Percentiles rank a stretch among this genome's conserved stretches.
These are phyloP conservation scores for Probaryconus sp. DNA, from an alignment of 1,140 invertebrate species.

Conservation along the genomic window DNA sequence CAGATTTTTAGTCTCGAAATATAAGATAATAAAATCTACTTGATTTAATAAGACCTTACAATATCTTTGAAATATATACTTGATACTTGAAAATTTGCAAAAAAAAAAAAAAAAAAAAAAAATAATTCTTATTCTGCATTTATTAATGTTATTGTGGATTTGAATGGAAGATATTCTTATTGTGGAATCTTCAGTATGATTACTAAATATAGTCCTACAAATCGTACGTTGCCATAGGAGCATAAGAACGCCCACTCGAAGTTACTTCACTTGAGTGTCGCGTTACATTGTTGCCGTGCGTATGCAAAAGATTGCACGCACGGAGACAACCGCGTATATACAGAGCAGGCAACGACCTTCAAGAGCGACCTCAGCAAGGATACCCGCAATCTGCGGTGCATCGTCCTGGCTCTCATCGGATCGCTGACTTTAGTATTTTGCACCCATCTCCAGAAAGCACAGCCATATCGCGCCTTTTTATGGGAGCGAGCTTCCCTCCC, in stretches of 20 bases:
- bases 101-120: no score
- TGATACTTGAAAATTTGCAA: no score
- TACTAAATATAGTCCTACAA: no score
- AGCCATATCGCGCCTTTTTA: slow-evolving; percentile 33
- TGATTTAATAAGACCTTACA: no score
- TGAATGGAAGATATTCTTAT: no score
- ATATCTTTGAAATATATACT: no score
- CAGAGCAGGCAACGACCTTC: slow-evolving; percentile 63
- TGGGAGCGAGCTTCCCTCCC: not conserved
- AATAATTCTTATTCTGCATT: no score
- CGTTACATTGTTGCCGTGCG: slow-evolving; percentile 45
- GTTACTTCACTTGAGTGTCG: slow-evolving; percentile 36
- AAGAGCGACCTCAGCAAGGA: slow-evolving; percentile 63
- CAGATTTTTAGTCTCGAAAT: no score
- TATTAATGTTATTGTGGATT: no score
- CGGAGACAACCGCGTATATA: slow-evolving; percentile 47
- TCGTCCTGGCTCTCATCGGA: slow-evolving; percentile 55
- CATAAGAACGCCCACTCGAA: slow-evolving; percentile 45
- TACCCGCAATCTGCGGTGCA: slow-evolving; percentile 59
- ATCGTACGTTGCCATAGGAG: no score
- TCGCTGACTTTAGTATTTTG: slow-evolving; percentile 51
- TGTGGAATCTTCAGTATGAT: no score
- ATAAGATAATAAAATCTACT: no score
- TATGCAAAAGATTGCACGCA: slow-evolving; percentile 34
- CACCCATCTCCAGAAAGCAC: slow-evolving; percentile 48